Base-by-base conservation (phyloP, 2,888 invertebrate species). In the Mechanitis messenoides region DNA sequence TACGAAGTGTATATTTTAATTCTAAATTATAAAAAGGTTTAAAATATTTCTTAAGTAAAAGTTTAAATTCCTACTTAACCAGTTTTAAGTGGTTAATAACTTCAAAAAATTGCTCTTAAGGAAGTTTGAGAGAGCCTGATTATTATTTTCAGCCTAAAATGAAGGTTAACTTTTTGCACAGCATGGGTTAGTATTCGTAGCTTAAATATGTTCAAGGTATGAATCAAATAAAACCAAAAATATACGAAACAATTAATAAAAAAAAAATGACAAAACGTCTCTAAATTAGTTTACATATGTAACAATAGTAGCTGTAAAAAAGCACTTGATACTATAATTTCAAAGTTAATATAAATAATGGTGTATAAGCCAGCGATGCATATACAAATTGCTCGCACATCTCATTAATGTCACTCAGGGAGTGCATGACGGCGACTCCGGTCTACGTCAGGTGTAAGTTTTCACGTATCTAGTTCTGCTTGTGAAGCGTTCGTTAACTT, bases 381-480 rank as follows among this genome's bases (percentile, higher is more conserved):
- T 79, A 79, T 78, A 77, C 79, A 80, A 80, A 81, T 81, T 80
- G 77, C 73, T 69, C 71, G 75, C 73, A 77, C 75, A 80, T 80
- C 80, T 84, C 82, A 82, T 73, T 73, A 73, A 69, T 68, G 72
- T 73, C 73, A 71, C 68, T 73, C 71, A 70, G 58, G 65, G 60
- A 66, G 68, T 55, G 61, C 65, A 62, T 66, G 72, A 66, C 71
- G 70, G 69, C 63, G 64, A 61, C 58, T 61, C 56, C 54, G 53
- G 57, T 58, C 57, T 65, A 64, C 65, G 67, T 60, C 64, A 67
- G 63, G 66, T 69, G 68, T 68, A 68, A 70, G 65, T 65, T 70
- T 70, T 64, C 66, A 66, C 60, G 60, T 62, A 65, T 57, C 58
- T 63, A 59, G 55, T 64, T 63, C 62, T 58, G 59, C 62, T 62